phyloP scores from a whole-genome alignment of 1,140 invertebrate genomes.

The Onthophagus taurus region DNA sequence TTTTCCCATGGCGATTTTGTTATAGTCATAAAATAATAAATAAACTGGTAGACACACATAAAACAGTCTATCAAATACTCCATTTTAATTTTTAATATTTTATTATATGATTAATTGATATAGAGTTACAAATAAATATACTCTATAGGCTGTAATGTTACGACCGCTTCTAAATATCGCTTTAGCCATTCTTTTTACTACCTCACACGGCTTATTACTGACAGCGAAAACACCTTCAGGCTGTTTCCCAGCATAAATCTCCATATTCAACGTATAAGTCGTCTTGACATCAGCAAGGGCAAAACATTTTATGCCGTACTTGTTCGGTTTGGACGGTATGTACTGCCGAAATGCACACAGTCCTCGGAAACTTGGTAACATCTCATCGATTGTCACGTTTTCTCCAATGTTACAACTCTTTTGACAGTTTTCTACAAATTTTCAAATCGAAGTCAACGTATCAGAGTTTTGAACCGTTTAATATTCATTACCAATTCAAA shows the following conservation, averaged over 20 bases:
- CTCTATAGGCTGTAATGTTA: background rate
- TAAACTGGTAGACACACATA: too few species aligned
- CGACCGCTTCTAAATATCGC: background rate
- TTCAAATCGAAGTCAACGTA: slow-evolving; percentile 23
- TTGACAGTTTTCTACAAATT: too few species aligned
- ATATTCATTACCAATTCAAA: slow-evolving; percentile 16
- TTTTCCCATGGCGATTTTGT: too few species aligned
- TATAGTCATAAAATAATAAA: too few species aligned
- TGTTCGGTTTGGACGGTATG: slow-evolving; percentile 30
- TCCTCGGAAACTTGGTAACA: slow-evolving; percentile 32
- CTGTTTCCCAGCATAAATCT: slow-evolving; percentile 1
- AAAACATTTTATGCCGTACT: too few species aligned
- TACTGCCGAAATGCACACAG: background rate
- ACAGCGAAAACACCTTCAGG: background rate
- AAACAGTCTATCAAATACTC: too few species aligned
- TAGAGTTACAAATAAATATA: too few species aligned
- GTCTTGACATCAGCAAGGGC: background rate
- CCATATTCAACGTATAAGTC: background rate
- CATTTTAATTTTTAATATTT: too few species aligned
- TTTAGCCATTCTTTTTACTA: slow-evolving; percentile 1
- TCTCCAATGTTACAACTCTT: too few species aligned
- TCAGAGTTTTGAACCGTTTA: slow-evolving; percentile 18
- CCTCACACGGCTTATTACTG: background rate
- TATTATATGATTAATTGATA: too few species aligned
- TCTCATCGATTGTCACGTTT: slow-evolving; percentile 38